These are phyloP conservation scores for Lates calcarifer DNA, from an alignment of 2,113 vertebrate genomes.

Conservation along the genomic window DNA sequence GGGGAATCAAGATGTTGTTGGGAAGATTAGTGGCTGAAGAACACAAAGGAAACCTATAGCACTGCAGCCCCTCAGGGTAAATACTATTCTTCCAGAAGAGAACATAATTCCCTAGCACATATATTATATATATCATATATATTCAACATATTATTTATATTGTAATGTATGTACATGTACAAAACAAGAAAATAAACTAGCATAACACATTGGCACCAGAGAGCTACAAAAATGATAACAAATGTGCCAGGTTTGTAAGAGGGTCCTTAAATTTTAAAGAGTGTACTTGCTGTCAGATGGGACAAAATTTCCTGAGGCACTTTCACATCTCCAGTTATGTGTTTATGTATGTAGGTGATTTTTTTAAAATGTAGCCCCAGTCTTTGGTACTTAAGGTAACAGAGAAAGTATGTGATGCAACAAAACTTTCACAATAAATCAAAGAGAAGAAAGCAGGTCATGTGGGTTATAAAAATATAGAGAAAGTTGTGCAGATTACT, in stretches of 20 bases:
- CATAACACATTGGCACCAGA: not conserved
- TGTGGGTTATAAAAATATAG: not conserved
- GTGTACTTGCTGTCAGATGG: not conserved
- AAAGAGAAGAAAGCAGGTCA: not conserved
- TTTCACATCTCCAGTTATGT: no score
- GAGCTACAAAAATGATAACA: not conserved
- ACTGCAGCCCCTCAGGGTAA: slow-evolving; percentile 13
- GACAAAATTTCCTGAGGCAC: not conserved
- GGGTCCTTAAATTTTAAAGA: not conserved
- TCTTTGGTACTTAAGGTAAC: not conserved
- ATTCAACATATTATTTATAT: not conserved
- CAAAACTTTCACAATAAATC: not conserved
- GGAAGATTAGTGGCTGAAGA: slow-evolving; percentile 54
- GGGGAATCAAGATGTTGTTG: slow-evolving; percentile 63
- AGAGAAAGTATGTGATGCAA: not conserved
- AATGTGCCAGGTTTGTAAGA: not conserved
- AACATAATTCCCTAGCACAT: not conserved
- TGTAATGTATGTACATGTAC: not conserved
- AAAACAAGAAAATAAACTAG: not conserved
- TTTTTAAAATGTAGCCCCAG: not conserved
- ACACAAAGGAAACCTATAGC: slow-evolving; percentile 2
- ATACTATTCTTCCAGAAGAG: slow-evolving; percentile 9
- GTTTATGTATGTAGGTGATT: not conserved
- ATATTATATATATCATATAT: no score
- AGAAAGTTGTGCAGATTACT: not conserved